Evolutionary conservation across 1,140 invertebrate species (phyloP), one percentile per base, ranked within the genome.

Genomic region (Campoletis sonorensis): DNA sequence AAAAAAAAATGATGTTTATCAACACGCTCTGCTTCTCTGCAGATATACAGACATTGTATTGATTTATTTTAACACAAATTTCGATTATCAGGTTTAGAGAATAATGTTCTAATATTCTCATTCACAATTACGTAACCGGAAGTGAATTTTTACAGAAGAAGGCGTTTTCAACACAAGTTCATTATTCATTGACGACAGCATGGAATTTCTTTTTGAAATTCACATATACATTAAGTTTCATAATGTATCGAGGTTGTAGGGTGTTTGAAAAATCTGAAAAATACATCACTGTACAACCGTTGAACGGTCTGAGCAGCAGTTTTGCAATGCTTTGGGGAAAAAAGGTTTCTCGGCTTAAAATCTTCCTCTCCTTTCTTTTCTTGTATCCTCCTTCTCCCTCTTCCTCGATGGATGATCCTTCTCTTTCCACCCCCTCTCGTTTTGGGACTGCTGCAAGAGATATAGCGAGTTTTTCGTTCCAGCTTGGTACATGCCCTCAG

Each of bases 391-490:
- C 26, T 13, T 49, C 71, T 68, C 21, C 26, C 54, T 76, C 68
- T 71, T 51, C 23, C 30, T 18, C 67, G 37, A 27, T 70, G 68
- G 23, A 70, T 15, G n/a, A 72, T 67, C 37, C 45, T 45, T 61
- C 79, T 70, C 79, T 80, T 49, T 83, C 2, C 67, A 61, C 23
- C 30, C 18, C 30, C 78, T 73, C 64, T 67, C 67, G 49, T 54
- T 71, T 67, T 75, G 27, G 26, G 30, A 67, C 71, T 75, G 15
- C 13, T 67, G 61, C 37, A n/a, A n/a, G 21, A 68, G 8, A 37
- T 37, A 64, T 27, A 68, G 64, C 76, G n/a, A 70, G 67, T 70
- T 49, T 45, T 27, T 40, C 30, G 76, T 67, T 49, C 58, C 54
- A 78, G 45, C 76, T 26, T 30, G 18, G n/a, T 45, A 49, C 21